Evolutionary conservation across 2,113 vertebrate genomes (phyloP), one percentile per base, ranked within the genome.

Genomic region (Cervus canadensis): DNA sequence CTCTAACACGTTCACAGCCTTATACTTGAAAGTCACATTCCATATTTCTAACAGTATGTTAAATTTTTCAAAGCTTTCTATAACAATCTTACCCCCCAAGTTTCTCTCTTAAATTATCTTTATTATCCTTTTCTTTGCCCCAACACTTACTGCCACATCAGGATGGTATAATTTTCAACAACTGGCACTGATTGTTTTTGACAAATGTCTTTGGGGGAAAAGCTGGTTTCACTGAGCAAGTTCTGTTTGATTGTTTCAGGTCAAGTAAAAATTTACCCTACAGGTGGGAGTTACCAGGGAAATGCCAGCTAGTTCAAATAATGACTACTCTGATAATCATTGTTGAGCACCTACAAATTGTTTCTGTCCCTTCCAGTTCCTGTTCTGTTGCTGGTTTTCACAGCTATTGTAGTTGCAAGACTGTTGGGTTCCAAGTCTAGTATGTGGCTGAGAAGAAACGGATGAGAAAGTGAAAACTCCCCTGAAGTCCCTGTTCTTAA

Each of bases 251-350:
- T 9, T 60, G 7, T 84, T 71, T 97, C 64, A 74, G 7, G 13
- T 94, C 10, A 60, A 90, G 83, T 87, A 60, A 91, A 97, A 19
- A 21, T 10, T 30, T 64, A 36, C 10, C 16, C 33, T 40, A 85
- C 43, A 54, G 12, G 30, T 92, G 78, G 64, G 89, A 93, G 90
- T 95, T 97, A 96, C 85, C 48, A 23, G 87, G 67, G 60, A 90
- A 52, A 90, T 92, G 54, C 36, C 81, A 40, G 12, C 19, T n/a
- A 64, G 59, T 76, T 92, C 40, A 76, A 89, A 92, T 54, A 88
- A 84, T 33, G 56, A 89, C 62, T 56, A 74, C 26, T 86, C 50
- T 95, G 50, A 79, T 10, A 92, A 54, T 30, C 21, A 48, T 28
- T 78, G 95, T 79, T 79, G 84, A 90, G 33, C 17, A 74, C 28